Percentiles rank a stretch among this genome's conserved stretches.
Conservation (phyloP, 2,113 vertebrate genomes). For the Nyctereutes procyonoides region DNA sequence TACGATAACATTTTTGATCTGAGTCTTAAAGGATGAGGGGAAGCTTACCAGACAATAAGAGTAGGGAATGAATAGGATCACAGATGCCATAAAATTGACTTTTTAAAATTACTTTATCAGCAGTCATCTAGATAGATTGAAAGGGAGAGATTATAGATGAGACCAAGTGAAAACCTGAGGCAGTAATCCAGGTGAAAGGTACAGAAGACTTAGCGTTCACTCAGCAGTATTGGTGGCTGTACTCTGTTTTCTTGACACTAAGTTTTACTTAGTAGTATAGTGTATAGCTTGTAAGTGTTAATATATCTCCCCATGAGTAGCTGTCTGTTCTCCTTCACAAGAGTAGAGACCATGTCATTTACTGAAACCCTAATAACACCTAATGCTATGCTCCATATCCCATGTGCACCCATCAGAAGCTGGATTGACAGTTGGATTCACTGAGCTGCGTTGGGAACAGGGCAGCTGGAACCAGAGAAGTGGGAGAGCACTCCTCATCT, state of each 20-base stretch:
- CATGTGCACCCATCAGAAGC: background rate
- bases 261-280: background rate
- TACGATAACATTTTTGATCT: background rate
- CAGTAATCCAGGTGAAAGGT: background rate
- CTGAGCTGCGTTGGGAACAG: background rate
- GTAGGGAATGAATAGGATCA: background rate
- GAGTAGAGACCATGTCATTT: background rate
- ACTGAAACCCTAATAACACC: background rate
- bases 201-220: background rate
- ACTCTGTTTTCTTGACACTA: background rate
- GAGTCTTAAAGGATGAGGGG: background rate
- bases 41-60: background rate
- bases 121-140: background rate
- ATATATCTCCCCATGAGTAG: background rate
- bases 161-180: background rate
- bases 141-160: slow-evolving; percentile 15
- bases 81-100: background rate
- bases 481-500: background rate
- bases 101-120: slow-evolving; percentile 57
- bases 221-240: background rate
- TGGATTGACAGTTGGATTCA: background rate
- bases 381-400: background rate
- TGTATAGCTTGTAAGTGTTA: background rate
- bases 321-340: background rate
- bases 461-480: background rate